Base-by-base conservation (phyloP, 2,888 invertebrate species). In the Agrotis exclamationis region DNA sequence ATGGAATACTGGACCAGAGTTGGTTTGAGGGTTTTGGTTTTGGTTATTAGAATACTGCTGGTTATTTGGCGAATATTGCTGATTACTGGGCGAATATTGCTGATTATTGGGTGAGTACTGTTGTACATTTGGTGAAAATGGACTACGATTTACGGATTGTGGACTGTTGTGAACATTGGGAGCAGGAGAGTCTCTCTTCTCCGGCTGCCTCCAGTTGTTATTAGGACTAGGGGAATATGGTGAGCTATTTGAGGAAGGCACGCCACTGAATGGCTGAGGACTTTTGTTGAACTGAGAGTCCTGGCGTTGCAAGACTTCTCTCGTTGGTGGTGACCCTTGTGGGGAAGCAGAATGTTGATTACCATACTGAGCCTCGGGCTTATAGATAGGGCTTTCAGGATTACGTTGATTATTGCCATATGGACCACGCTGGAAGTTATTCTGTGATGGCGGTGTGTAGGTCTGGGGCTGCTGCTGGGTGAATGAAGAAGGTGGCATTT, bases 251-350 rank as follows among this genome's bases (percentile, higher is more conserved):
- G 86, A 90, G 44, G 96, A 93, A 14, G 94, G 91, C 78, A 94
- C 93, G 33, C 91, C 92, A 14, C 87, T 88, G 81, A 92, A 96
- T 9, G 96, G 96, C 69, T 95, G 95, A 57, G 96, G 96, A 74
- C 96, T 96, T 76, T 96, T 96, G 81, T 96, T 96, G 70, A 96
- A 96, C 84, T 96, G 96, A 47, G 96, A 96, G 76, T 96, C 96
- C 84, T 96, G 96, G 63, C 96, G 90, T 82, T 93, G 93, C 71
- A 96, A 86, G 22, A 93, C 53, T 80, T 96, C 96, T 82, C 96
- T 91, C 16, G 93, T 95, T 11, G 92, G 94, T 16, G 96, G 93
- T 3, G 92, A 89, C 0, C 91, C 91, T 76, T 93, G 91, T 11
- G 95, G 93, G 22, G 95, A 93, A n/a, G 89, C 86, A 18, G 92